Base-by-base conservation (phyloP, 2,888 invertebrate species). In the Leucophenga montana region DNA sequence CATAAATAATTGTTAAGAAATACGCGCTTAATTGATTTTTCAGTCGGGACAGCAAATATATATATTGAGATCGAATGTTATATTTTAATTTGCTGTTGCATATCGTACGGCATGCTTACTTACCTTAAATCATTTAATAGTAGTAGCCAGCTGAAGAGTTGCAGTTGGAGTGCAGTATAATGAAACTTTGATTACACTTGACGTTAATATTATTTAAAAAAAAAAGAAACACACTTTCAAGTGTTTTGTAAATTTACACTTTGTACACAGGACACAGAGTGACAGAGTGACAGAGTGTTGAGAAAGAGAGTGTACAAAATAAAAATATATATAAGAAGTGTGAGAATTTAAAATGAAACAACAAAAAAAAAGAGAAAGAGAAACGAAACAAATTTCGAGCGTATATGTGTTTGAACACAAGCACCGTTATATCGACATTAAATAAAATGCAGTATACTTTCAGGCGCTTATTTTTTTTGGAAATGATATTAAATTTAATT, bases 181-280 rank as follows among this genome's bases (percentile, higher is more conserved):
- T 16, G 59, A n/a, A n/a, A 50, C 31, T 33, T 39, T 33, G 59
- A 22, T 56, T 56, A 59, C 59, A 59, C 33, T 33, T n/a, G 11
- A 14, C 27, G 33, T 33, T 59, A 59, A 59, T 54, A 33, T 27
- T 31, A 59, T 59, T 22, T 31, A 33, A 6, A 33, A 59, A 59
- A 59, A 1, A 59, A 39, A 8, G 33, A 33, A 16, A 57, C 31
- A 59, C 20, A 18, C 9, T 62, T 64, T 27, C 22, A 50, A 64
- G 62, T 64, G 62, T 48, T 64, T 64, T 46, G 62, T 22, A 46
- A 64, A 64, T 64, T 48, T 48, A 48, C 48, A 64, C 39, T 5
- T 3, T 1, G 39, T 39, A 61, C 18, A 16, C 16, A n/a, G n/a
- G 22, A 57, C 31, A 57, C 22, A 2, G 33, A 3, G 33, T 33